These are phyloP conservation scores for Chloebia gouldiae DNA, from an alignment of 2,113 vertebrate genomes.

Conservation along the genomic window DNA sequence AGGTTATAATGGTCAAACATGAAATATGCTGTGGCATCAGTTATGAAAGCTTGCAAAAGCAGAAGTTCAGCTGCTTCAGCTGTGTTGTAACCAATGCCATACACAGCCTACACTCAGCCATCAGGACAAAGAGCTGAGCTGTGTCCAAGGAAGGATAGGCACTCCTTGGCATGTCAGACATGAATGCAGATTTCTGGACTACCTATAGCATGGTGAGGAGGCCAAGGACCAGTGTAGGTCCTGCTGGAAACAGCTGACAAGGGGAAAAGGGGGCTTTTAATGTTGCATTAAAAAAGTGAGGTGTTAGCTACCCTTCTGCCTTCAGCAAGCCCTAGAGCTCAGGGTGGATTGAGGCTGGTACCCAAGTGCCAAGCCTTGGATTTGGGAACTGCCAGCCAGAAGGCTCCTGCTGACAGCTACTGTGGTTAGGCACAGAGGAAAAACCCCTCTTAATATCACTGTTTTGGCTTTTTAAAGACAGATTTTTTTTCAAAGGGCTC, in stretches of 20 bases:
- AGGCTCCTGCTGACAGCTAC: background rate
- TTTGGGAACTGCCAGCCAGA: background rate
- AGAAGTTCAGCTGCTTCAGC: background rate
- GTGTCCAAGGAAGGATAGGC: background rate
- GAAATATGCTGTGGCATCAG: background rate
- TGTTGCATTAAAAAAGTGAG: background rate
- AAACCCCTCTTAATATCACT: background rate
- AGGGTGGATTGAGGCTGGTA: rapidly evolving
- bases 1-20: background rate
- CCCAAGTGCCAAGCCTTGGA: background rate
- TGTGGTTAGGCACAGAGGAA: background rate
- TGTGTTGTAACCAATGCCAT: background rate
- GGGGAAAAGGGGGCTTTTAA: background rate
- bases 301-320: background rate
- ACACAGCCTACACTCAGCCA: background rate
- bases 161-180: background rate
- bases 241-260: background rate
- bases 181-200: background rate
- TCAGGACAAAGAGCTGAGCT: background rate
- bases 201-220: background rate
- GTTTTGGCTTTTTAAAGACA: background rate
- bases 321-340: background rate
- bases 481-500: background rate
- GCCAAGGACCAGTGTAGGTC: background rate
- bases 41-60: background rate